These are phyloP conservation scores for Brachypodius melanocephalos DNA, from an alignment of 2,113 vertebrate species.

Conservation along the genomic window DNA sequence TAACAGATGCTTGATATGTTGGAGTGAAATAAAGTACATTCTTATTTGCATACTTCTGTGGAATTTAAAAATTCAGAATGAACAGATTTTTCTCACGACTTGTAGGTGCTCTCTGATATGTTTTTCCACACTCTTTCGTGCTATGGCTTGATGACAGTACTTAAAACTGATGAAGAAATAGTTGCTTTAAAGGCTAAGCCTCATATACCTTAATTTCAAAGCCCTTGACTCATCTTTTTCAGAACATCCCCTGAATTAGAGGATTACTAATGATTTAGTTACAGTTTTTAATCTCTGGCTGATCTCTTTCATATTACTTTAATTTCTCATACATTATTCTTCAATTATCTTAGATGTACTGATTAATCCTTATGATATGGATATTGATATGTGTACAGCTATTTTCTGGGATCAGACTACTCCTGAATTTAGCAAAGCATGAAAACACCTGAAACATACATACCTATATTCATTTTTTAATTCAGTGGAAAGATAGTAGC, in stretches of 20 bases:
- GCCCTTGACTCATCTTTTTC: conserved; percentile 32
- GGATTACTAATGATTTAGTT: conserved; percentile 15
- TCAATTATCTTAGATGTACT: conserved; percentile 17
- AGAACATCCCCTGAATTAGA: conserved; percentile 5
- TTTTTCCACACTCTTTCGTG: conserved; percentile 9
- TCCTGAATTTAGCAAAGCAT: background rate
- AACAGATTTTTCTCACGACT: background rate
- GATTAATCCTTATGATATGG: background rate
- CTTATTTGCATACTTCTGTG: background rate
- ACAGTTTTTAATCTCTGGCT: background rate
- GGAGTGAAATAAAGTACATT: background rate
- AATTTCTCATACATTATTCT: conserved; percentile 7
- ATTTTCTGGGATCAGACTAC: background rate
- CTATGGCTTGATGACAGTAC: background rate
- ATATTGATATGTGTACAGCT: background rate
- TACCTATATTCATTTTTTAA: background rate
- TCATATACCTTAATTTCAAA: conserved; percentile 27
- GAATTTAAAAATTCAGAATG: background rate
- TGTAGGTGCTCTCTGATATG: background rate
- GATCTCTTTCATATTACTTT: background rate
- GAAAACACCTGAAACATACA: background rate
- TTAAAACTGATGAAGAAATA: conserved; percentile 39
- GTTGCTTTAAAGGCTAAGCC: background rate
- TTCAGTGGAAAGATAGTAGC: background rate
- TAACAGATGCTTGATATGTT: conserved; percentile 18